These are phyloP conservation scores for Lepeophtheirus nordmannii DNA, from an alignment of 2,888 invertebrate genomes.

Conservation along the genomic window DNA sequence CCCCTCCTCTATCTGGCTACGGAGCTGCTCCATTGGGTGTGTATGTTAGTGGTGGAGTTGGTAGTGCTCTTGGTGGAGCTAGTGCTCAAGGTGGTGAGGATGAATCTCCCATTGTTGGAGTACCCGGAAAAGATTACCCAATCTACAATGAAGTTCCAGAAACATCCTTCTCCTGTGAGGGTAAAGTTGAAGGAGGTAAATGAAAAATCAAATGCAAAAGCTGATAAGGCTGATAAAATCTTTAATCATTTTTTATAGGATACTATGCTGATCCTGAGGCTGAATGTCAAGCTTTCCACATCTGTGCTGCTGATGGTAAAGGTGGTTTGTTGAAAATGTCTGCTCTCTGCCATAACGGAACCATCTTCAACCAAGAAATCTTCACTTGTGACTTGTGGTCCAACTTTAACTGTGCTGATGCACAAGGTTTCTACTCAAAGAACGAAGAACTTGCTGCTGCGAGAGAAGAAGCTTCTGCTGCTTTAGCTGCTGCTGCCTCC, in stretches of 20 bases:
- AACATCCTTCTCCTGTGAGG: slow-evolving; percentile 62
- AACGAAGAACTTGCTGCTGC: not conserved
- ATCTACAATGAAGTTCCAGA: slow-evolving; percentile 57
- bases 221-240: too few species aligned
- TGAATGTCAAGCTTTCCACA: slow-evolving; percentile 53
- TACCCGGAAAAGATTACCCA: slow-evolving; percentile 66
- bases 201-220: too few species aligned
- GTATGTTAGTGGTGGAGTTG: not conserved
- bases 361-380: slow-evolving; percentile 5
- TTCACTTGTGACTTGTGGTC: not conserved
- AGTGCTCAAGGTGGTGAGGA: not conserved
- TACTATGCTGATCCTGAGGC: slow-evolving; percentile 76
- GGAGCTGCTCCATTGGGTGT: not conserved
- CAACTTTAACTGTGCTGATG: not conserved
- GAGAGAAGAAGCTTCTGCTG: not conserved
- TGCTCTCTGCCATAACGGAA: not conserved
- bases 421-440: not conserved
- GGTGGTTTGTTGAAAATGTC: not conserved
- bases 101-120: slow-evolving; percentile 50
- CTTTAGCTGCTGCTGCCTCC: not conserved
- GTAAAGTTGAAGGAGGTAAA: slow-evolving; percentile 53
- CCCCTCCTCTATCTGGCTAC: not conserved
- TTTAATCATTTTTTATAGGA: slow-evolving; percentile 32
- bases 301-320: slow-evolving; percentile 3
- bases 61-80: not conserved